Percentiles rank a stretch among this genome's conserved stretches.
These are phyloP conservation scores for Globodera ellingtonae DNA, from an alignment of 1,140 invertebrate genomes.

Conservation along the genomic window DNA sequence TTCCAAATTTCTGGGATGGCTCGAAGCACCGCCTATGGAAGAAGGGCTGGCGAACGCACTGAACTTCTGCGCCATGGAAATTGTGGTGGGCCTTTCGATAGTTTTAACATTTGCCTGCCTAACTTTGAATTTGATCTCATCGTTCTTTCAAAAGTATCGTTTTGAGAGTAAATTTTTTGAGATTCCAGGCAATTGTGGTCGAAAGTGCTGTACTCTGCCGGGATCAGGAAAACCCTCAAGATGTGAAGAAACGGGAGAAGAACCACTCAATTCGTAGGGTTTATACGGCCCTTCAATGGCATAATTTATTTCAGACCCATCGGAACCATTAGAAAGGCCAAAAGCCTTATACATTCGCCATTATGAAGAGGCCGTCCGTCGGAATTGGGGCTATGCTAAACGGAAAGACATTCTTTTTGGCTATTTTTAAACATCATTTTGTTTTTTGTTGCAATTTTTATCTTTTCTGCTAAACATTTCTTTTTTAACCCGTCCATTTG, in stretches of 20 bases:
- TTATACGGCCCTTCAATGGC: not conserved
- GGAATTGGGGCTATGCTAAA: slow-evolving; percentile 29
- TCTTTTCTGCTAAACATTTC: too few relatives aligned
- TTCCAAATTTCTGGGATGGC: slow-evolving; percentile 24
- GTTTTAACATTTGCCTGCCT: not conserved
- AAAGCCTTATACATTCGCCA: slow-evolving; percentile 10
- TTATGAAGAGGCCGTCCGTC: slow-evolving; percentile 25
- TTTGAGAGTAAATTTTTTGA: not conserved
- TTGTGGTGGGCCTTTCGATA: slow-evolving; percentile 13
- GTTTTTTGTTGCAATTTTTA: too few relatives aligned
- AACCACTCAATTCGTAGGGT: not conserved
- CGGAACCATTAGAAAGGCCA: too few relatives aligned
- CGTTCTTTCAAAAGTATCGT: too few relatives aligned
- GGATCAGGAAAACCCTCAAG: slow-evolving; percentile 16
- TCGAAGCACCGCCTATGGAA: slow-evolving; percentile 10
- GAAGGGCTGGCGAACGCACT: slow-evolving; percentile 16
- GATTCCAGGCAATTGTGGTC: slow-evolving; percentile 7
- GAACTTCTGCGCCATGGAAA: slow-evolving; percentile 32
- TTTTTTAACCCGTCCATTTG: too few relatives aligned
- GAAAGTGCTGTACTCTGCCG: slow-evolving; percentile 23
- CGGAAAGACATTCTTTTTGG: slow-evolving; percentile 32
- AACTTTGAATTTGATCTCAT: too few relatives aligned
- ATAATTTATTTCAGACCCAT: not conserved
- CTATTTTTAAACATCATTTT: slow-evolving; percentile 17
- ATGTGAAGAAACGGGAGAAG: not conserved